A percentile compares a stretch with the other conserved stretches of the same genome.
phyloP scores from a whole-genome alignment of 2,113 vertebrate species.

The Neomonachus schauinslandi region DNA sequence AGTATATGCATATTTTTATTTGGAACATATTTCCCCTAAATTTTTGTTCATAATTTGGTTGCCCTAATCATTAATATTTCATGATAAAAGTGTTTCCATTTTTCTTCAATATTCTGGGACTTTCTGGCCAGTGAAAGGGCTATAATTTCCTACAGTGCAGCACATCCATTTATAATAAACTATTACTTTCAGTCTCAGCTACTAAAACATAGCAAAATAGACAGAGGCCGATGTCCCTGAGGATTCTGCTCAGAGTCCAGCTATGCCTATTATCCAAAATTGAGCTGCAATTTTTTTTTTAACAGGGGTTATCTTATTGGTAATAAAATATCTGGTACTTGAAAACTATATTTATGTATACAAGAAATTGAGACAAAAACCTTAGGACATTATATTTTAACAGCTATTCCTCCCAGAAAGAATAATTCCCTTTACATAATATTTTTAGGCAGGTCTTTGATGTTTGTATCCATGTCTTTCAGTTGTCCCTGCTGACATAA shows the following conservation, averaged over 20 bases:
- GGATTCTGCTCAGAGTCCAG: neutral
- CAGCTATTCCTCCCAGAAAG: neutral
- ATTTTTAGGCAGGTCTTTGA: neutral
- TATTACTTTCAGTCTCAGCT: neutral
- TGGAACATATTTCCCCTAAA: neutral
- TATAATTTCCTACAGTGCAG: neutral
- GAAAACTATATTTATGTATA: neutral
- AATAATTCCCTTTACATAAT: neutral
- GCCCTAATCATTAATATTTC: neutral
- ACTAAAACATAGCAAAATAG: neutral
- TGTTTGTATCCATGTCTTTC: neutral
- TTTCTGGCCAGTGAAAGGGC: neutral
- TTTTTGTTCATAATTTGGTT: neutral
- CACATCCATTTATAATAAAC: neutral
- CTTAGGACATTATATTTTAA: neutral
- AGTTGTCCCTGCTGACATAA: neutral
- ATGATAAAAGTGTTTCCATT: neutral
- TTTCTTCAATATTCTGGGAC: neutral
- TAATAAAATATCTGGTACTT: neutral
- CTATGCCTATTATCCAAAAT: neutral
- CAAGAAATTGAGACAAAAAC: neutral
- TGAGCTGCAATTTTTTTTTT: neutral
- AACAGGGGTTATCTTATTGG: neutral
- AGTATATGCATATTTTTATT: neutral
- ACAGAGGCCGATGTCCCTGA: neutral